phyloP scores from a whole-genome alignment of 2,888 invertebrate genomes.

The Rosalia funebris region DNA sequence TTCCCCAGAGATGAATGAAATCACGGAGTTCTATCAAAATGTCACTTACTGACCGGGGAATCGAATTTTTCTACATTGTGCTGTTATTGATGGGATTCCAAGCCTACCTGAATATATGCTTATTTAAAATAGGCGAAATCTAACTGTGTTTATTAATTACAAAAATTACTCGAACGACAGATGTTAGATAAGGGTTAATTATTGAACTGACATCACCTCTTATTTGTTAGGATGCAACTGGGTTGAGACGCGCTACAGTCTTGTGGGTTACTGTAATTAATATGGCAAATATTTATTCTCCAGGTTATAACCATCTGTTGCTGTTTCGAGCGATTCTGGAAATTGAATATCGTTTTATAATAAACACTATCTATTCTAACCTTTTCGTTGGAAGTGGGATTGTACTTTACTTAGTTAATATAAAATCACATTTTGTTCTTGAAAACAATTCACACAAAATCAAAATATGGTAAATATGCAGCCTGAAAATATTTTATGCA shows the following conservation, averaged over 20 bases:
- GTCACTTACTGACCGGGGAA: slow-evolving; percentile 48
- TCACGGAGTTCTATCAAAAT: slow-evolving; percentile 52
- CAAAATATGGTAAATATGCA: no score
- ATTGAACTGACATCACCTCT: slow-evolving; percentile 50
- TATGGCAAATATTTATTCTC: slow-evolving; percentile 19
- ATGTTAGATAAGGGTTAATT: slow-evolving; percentile 54
- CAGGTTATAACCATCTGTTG: slow-evolving; percentile 9
- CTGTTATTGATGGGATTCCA: slow-evolving; percentile 10
- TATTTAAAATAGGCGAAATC: no score
- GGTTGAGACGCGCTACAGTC: background rate
- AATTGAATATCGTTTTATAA: no score
- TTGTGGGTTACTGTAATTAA: slow-evolving; percentile 12
- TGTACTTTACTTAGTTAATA: no score
- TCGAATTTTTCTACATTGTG: slow-evolving; percentile 27
- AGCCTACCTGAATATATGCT: slow-evolving; percentile 9
- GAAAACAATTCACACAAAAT: no score
- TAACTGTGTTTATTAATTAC: no score
- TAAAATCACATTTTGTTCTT: no score
- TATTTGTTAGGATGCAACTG: slow-evolving; percentile 46
- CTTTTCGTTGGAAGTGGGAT: no score
- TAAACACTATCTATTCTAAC: no score
- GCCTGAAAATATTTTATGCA: no score
- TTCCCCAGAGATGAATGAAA: slow-evolving; percentile 49
- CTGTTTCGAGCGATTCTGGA: no score
- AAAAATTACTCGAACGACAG: slow-evolving; percentile 42